phyloP scores from a whole-genome alignment of 2,888 invertebrate genomes.

The Limnephilus marmoratus region DNA sequence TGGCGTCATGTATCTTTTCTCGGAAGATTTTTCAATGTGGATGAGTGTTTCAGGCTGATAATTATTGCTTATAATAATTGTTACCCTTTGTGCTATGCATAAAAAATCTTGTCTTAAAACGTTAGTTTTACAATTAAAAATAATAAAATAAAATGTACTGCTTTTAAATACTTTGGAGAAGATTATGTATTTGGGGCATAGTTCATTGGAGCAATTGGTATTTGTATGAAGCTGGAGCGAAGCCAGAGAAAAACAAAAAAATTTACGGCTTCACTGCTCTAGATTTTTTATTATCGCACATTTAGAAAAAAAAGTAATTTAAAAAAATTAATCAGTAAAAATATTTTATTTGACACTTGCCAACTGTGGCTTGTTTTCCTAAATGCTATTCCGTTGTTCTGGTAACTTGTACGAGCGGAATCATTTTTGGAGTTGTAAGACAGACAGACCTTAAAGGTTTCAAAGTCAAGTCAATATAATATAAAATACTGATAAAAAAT shows the following conservation, averaged over 20 bases:
- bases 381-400: background rate
- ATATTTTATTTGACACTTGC: background rate
- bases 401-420: background rate
- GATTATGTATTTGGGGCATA: background rate
- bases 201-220: background rate
- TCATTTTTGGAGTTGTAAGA: background rate
- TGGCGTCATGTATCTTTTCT: too few species aligned
- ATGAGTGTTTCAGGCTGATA: too few species aligned
- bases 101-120: too few species aligned
- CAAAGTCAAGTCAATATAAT: background rate
- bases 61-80: too few species aligned
- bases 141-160: background rate
- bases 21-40: too few species aligned
- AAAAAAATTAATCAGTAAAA: background rate
- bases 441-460: background rate
- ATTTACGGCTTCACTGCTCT: background rate
- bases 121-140: too few species aligned
- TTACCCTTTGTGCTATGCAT: too few species aligned
- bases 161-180: background rate
- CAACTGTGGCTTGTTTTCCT: background rate
- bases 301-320: background rate
- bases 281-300: background rate
- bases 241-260: background rate
- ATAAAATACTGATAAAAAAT: conserved; percentile 4
- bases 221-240: background rate